Base-by-base conservation (phyloP, 1,140 invertebrate genomes). In the Meteorus sp. region DNA sequence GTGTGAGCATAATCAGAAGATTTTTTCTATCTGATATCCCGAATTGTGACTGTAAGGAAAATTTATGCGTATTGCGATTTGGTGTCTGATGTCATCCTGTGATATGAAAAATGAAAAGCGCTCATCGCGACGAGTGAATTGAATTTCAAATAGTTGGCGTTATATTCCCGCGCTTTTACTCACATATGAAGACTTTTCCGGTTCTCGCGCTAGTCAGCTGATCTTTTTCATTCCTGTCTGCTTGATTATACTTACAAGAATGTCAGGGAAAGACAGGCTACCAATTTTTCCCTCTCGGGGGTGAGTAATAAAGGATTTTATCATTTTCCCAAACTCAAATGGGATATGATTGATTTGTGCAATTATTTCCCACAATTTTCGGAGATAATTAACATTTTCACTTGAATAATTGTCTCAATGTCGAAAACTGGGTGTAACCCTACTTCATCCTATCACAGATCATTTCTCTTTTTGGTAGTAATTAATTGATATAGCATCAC, bases 201-300 rank as follows among this genome's bases (percentile, higher is more conserved):
- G 31, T 33, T 48, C 7, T 13, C 27, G 3, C 63, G 9, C n/a
- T n/a, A 73, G 78, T 80, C 78, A 79, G 78, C 77, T 80, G 78
- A 80, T 78, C 70, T 73, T 67, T 72, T 62, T 67, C 66, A 70
- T 76, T 77, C 67, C 70, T 73, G 71, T 73, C 55, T 61, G 47
- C 64, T 68, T 63, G 31, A 58, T 58, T 66, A 56, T 62, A 37
- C 52, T 70, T 25, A 59, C 29, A 67, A 90, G 88, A 81, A 97
- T 97, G 94, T 95, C 94, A 76, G 87, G 89, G 75, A 95, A 93
- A 84, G 97, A 99, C 73, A 92, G 89, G 81, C 86, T 99, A 72
- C 86, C 94, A 56, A 93, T 99, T 85, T 99, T 99, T 84, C 97
- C 97, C 71, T 98, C 95, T 73, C 88, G 96, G 84, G 97, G 97